Evolutionary conservation across 1,140 invertebrate genomes (phyloP).

Genomic region (Frieseomelitta varia): DNA sequence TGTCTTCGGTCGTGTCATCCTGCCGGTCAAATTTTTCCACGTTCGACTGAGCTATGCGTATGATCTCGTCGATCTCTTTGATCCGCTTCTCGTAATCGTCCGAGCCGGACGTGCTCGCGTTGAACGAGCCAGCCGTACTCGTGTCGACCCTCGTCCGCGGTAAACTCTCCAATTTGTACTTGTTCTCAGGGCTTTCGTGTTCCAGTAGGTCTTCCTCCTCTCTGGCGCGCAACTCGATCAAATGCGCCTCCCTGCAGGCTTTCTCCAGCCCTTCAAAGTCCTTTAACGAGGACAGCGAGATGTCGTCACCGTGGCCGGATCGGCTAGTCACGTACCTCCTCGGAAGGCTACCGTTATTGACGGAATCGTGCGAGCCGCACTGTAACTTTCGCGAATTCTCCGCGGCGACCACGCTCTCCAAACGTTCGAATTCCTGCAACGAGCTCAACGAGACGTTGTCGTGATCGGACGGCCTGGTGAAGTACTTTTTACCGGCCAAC

Average conservation of each 20-base stretch:
- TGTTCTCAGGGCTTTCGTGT: conserved; percentile 87
- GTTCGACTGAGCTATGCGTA: conserved; percentile 87
- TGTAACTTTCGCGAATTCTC: conserved; percentile 84
- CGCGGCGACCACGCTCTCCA: conserved; percentile 90
- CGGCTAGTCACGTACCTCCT: conserved; percentile 84
- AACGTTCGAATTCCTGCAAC: conserved; percentile 95
- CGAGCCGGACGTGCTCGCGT: conserved; percentile 84
- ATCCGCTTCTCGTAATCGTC: conserved; percentile 88
- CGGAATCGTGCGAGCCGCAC: conserved; percentile 88
- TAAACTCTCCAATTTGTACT: conserved; percentile 77
- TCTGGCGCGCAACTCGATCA: conserved; percentile 91
- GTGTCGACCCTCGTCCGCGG: conserved; percentile 72
- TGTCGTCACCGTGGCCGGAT: conserved; percentile 91
- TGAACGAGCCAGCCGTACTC: conserved; percentile 73
- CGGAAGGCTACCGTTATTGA: conserved; percentile 88
- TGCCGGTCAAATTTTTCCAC: conserved; percentile 85
- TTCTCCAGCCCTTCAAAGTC: conserved; percentile 97
- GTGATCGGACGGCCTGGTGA: conserved; percentile 90
- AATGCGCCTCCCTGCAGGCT: conserved; percentile 91
- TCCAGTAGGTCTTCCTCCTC: conserved; percentile 92
- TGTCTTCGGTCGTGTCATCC: conserved; percentile 81
- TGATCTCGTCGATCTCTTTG: conserved; percentile 89
- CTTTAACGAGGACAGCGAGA: conserved; percentile 95
- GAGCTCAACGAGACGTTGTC: conserved; percentile 96
- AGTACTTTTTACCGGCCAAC: conserved; percentile 89